phyloP scores from a whole-genome alignment of 2,888 invertebrate species.

The Volucella bombylans region DNA sequence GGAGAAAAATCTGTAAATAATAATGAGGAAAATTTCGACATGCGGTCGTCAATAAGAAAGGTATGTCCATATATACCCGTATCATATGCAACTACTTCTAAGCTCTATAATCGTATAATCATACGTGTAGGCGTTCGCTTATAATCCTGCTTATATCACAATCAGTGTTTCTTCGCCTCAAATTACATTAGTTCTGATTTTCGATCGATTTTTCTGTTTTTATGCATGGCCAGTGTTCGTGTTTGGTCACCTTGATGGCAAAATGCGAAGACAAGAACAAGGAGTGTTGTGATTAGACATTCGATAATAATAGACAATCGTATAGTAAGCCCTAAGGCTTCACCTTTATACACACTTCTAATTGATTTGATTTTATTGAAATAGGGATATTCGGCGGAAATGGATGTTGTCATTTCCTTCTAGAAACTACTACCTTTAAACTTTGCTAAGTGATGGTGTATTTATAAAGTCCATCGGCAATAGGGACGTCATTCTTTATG shows the following conservation, averaged over 20 bases:
- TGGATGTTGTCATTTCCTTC: conserved; percentile 33
- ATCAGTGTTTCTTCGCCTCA: not conserved
- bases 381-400: conserved; percentile 23
- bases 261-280: conserved; percentile 40
- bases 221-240: conserved; percentile 31
- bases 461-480: no score
- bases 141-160: conserved; percentile 6
- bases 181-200: conserved; percentile 47
- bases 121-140: not conserved
- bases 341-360: conserved; percentile 48
- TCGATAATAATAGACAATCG: conserved; percentile 26
- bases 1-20: conserved; percentile 38
- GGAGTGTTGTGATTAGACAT: conserved; percentile 56
- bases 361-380: conserved; percentile 33
- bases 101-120: not conserved
- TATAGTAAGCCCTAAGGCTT: conserved; percentile 32
- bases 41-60: conserved; percentile 35
- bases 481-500: no score
- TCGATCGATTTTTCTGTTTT: conserved; percentile 37
- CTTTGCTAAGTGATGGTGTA: no score
- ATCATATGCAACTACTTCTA: no score
- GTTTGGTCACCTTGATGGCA: conserved; percentile 11
- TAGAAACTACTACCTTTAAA: not conserved
- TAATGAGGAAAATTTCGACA: conserved; percentile 47
- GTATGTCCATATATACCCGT: conserved; percentile 7